Evolutionary conservation across 2,797 vertebrate species (phyloP).

Genomic region (Anas capensis): DNA sequence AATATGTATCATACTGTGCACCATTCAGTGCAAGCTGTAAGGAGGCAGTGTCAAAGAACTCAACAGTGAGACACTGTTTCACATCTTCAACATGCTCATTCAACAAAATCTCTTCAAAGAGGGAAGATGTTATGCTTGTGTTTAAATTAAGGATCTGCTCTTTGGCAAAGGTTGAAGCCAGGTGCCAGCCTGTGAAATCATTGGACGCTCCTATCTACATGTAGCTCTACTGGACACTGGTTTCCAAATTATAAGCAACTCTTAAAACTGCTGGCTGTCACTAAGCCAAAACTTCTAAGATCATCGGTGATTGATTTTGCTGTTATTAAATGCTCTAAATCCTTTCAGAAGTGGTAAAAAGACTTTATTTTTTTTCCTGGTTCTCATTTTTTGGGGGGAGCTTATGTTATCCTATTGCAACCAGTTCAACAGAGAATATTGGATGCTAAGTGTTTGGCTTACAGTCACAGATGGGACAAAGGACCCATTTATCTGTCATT

Average conservation of each 20-base stretch:
- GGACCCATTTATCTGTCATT: background rate
- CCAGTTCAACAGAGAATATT: background rate
- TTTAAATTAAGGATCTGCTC: slow-evolving; percentile 42
- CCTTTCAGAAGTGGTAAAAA: background rate
- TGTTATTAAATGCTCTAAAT: background rate
- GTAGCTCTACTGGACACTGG: background rate
- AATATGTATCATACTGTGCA: slow-evolving; percentile 33
- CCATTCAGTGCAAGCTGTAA: slow-evolving; percentile 43
- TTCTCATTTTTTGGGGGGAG: background rate
- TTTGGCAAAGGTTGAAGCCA: slow-evolving; percentile 30
- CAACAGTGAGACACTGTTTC: slow-evolving; percentile 58
- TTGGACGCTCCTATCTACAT: background rate
- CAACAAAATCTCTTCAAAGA: background rate
- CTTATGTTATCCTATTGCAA: background rate
- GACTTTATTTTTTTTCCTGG: background rate
- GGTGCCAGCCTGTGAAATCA: background rate
- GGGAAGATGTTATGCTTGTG: slow-evolving; percentile 16
- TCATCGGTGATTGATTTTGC: background rate
- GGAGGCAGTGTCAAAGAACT: slow-evolving; percentile 30
- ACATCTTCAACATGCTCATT: slow-evolving; percentile 45
- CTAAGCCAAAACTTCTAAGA: background rate
- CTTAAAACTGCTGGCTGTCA: background rate
- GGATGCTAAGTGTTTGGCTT: background rate
- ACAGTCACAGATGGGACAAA: background rate
- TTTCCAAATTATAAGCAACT: background rate